A percentile compares a stretch with the other conserved stretches of the same genome.
Conservation (phyloP, 2,797 vertebrate genomes). For the Leucoraja ocellata region DNA sequence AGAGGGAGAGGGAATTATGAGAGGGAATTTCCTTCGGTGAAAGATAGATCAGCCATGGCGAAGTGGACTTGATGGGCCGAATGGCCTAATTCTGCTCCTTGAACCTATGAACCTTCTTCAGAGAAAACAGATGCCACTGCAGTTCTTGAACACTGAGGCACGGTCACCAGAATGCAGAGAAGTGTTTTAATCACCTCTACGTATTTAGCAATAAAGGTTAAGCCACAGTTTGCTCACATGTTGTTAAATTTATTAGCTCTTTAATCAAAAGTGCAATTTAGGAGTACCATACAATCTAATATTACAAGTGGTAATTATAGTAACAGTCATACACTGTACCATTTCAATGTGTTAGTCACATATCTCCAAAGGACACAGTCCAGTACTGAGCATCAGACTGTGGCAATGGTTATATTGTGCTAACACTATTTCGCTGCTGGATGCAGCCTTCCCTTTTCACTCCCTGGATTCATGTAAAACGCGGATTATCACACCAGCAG, state of each 20-base stretch:
- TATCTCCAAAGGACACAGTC: neutral
- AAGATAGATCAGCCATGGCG: too few relatives aligned
- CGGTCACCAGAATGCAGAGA: neutral
- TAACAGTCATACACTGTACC: constrained; percentile 31
- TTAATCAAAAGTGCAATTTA: constrained; percentile 36
- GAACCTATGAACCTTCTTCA: neutral
- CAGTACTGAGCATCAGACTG: neutral
- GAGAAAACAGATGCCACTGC: neutral
- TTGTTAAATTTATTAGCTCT: constrained; percentile 36
- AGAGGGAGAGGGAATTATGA: too few relatives aligned
- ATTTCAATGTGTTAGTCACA: constrained; percentile 14
- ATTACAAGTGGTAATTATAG: constrained; percentile 28
- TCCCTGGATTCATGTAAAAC: neutral
- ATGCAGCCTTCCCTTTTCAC: neutral
- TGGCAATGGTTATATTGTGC: neutral
- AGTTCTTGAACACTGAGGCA: neutral
- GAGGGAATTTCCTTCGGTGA: too few relatives aligned
- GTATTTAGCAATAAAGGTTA: neutral
- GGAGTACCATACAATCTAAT: constrained; percentile 25
- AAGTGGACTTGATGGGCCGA: too few relatives aligned
- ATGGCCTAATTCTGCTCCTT: too few relatives aligned
- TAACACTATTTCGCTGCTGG: constrained; percentile 1
- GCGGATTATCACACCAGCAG: neutral
- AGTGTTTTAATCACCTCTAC: neutral
- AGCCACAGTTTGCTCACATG: neutral